phyloP scores from a whole-genome alignment of 2,113 vertebrate genomes.

The Vicugna pacos region DNA sequence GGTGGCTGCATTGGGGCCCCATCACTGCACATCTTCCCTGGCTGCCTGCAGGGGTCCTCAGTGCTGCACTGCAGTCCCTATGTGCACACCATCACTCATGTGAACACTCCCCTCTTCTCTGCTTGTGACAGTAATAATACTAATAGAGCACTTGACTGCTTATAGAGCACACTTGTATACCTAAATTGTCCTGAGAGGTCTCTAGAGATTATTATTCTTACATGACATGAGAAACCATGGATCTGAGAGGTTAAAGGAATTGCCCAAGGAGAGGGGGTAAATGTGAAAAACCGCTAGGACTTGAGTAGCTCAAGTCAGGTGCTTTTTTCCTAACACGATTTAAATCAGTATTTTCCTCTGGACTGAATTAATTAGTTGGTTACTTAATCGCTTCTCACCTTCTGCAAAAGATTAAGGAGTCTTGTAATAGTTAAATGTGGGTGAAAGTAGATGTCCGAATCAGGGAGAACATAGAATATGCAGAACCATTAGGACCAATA shows the following conservation, averaged over 20 bases:
- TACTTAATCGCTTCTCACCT: not conserved
- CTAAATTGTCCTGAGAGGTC: not conserved
- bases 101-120: not conserved
- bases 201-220: slow-evolving; percentile 5
- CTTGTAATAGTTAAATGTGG: not conserved
- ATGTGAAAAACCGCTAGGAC: not conserved
- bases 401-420: not conserved
- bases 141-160: not conserved
- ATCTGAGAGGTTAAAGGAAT: slow-evolving; percentile 5
- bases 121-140: not conserved
- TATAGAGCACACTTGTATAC: not conserved
- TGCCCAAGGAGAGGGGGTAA: not conserved
- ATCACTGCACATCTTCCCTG: fast-evolving
- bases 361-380: not conserved
- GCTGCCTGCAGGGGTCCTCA: slow-evolving; percentile 67
- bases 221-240: not conserved
- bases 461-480: not conserved
- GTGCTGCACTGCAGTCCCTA: not conserved
- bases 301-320: not conserved
- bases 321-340: not conserved
- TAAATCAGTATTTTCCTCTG: not conserved
- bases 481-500: not conserved
- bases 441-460: not conserved
- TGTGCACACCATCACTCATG: not conserved
- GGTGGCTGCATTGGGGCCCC: not conserved